Conservation (phyloP, 2,113 vertebrate genomes). For the Xenus cinereus region DNA sequence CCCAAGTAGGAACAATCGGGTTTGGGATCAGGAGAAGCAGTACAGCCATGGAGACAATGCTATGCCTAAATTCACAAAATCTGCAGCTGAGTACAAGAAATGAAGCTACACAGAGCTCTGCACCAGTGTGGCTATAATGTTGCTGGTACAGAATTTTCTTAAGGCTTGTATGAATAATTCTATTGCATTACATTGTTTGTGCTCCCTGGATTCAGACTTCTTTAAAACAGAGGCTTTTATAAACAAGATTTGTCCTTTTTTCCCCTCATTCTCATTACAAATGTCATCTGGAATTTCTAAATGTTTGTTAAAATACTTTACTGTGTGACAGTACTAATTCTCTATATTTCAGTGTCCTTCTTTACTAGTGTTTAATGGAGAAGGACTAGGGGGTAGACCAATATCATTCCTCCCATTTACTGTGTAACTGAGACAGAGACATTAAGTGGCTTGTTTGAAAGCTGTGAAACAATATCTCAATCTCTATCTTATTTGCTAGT, state of each 20-base stretch:
- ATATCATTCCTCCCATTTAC: neutral
- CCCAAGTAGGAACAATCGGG: neutral
- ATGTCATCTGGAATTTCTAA: neutral
- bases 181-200: neutral
- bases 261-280: neutral
- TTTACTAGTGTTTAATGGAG: neutral
- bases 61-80: neutral
- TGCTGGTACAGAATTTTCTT: neutral
- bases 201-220: neutral
- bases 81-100: neutral
- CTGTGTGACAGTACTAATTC: neutral
- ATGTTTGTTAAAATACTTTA: neutral
- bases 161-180: neutral
- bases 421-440: neutral
- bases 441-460: neutral
- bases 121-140: fast-evolving
- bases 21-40: neutral
- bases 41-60: neutral
- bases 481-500: neutral
- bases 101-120: neutral
- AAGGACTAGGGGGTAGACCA: neutral
- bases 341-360: neutral
- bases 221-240: neutral
- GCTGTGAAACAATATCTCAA: neutral
- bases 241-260: neutral